Percentiles rank a stretch among this genome's conserved stretches.
These are phyloP conservation scores for Rutilus rutilus DNA, from an alignment of 2,113 vertebrate genomes.

Conservation along the genomic window DNA sequence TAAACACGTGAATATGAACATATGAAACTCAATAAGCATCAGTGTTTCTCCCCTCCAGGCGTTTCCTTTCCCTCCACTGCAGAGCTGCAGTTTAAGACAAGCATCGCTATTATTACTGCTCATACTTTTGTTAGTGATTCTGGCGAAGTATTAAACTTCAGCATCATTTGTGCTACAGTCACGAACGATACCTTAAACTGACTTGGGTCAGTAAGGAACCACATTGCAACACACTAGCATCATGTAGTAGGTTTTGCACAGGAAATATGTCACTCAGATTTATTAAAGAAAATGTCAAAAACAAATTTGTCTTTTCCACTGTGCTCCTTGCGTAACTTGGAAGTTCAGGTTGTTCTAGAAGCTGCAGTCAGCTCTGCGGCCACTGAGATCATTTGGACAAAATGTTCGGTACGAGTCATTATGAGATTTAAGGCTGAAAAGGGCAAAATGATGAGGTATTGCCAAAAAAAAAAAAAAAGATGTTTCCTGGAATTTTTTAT, in stretches of 20 bases:
- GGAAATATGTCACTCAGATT: background rate
- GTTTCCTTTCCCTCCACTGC: background rate
- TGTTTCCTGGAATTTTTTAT: background rate
- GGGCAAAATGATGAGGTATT: background rate
- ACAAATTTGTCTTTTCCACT: background rate
- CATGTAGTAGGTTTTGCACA: background rate
- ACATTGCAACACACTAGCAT: background rate
- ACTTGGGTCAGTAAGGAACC: background rate
- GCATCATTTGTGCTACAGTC: background rate
- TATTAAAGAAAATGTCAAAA: background rate
- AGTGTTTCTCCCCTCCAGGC: background rate
- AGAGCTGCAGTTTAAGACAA: background rate
- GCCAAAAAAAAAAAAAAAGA: background rate
- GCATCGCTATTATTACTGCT: background rate
- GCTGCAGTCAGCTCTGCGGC: background rate
- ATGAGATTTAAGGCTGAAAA: slow-evolving; percentile 5
- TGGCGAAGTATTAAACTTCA: background rate
- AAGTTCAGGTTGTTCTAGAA: slow-evolving; percentile 9
- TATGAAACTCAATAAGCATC: slow-evolving; percentile 44
- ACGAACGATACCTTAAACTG: background rate
- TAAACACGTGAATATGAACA: slow-evolving; percentile 24
- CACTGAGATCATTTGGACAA: background rate
- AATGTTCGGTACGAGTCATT: background rate
- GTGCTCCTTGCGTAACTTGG: background rate
- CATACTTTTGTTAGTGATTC: background rate